These are phyloP conservation scores for Cremastinae sp. DNA, from an alignment of 2,888 invertebrate species.

Conservation along the genomic window DNA sequence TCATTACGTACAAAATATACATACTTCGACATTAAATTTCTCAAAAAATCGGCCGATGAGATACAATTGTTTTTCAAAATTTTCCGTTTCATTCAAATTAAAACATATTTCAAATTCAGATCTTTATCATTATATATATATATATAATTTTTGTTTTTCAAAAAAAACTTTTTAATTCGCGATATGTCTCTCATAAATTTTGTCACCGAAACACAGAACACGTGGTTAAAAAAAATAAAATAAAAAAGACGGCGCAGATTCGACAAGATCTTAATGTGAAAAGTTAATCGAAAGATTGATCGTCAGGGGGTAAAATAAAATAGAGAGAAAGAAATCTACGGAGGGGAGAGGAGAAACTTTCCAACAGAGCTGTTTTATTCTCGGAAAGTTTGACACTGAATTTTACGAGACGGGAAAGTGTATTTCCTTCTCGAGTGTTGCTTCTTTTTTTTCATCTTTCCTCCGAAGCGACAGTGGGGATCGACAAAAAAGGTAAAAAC, in stretches of 20 bases:
- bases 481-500: slow-evolving; percentile 14
- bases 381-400: slow-evolving; percentile 23
- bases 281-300: slow-evolving; percentile 43
- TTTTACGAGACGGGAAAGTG: slow-evolving; percentile 12
- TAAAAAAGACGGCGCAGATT: neutral
- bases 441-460: slow-evolving; percentile 6
- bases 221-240: too few species aligned
- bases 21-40: too few species aligned
- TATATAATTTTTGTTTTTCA: too few species aligned
- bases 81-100: too few species aligned
- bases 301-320: slow-evolving; percentile 14
- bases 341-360: neutral
- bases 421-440: neutral
- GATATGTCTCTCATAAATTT: too few species aligned
- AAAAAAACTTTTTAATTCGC: too few species aligned
- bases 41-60: too few species aligned
- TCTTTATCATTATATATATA: too few species aligned
- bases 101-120: too few species aligned
- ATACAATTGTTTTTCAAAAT: too few species aligned
- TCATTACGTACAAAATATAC: too few species aligned
- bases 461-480: neutral
- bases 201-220: too few species aligned
- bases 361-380: slow-evolving; percentile 30
- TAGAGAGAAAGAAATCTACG: neutral
- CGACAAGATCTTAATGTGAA: slow-evolving; percentile 34